Evolutionary conservation across 2,888 invertebrate species (phyloP).

Genomic region (Chaitophorus viminalis): DNA sequence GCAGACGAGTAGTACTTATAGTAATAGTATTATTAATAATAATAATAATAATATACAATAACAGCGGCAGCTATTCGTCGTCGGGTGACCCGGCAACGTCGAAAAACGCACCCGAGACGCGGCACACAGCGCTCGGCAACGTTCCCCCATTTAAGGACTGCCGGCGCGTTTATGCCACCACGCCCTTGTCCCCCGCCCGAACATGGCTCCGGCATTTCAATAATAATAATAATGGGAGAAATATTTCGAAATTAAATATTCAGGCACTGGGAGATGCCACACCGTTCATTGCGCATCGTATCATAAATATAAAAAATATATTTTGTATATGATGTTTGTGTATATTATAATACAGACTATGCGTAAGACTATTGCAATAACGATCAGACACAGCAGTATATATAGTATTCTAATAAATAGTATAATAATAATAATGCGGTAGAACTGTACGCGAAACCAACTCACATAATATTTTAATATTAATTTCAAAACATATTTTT

Average conservation of each 20-base stretch:
- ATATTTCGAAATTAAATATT: constrained; percentile 52
- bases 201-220: constrained; percentile 53
- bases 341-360: not conserved
- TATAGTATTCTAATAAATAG: too few relatives aligned
- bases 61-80: constrained; percentile 32
- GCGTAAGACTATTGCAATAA: not conserved
- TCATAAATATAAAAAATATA: not conserved
- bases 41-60: constrained; percentile 19
- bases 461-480: too few relatives aligned
- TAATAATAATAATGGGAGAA: constrained; percentile 31
- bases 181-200: constrained; percentile 47
- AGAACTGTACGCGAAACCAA: too few relatives aligned
- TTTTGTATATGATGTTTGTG: not conserved
- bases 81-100: constrained; percentile 58
- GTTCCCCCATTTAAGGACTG: constrained; percentile 61
- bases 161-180: constrained; percentile 37
- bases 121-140: constrained; percentile 37
- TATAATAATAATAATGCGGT: too few relatives aligned
- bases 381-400: too few relatives aligned
- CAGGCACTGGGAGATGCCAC: not conserved
- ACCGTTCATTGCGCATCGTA: not conserved
- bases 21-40: constrained; percentile 13
- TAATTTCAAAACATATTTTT: too few relatives aligned
- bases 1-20: constrained; percentile 4
- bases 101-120: constrained; percentile 57